Conservation (phyloP, 2,888 invertebrate species). For the Phytoseiulus persimilis region DNA sequence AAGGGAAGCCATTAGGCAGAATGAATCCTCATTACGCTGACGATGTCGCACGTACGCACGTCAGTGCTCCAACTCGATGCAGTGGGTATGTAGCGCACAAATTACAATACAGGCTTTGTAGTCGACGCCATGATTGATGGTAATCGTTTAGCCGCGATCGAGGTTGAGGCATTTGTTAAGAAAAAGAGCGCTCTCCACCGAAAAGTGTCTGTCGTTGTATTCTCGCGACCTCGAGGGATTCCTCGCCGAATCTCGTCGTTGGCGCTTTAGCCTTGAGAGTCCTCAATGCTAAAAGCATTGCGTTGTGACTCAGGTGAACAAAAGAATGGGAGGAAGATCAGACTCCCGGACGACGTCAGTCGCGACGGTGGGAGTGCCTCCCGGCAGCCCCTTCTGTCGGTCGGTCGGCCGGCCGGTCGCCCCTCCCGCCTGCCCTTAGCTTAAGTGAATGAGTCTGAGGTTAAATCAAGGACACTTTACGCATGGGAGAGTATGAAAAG, state of each 20-base stretch:
- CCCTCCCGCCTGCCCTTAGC: neutral
- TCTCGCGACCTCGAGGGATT: neutral
- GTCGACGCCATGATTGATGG: neutral
- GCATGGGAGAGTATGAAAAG: neutral
- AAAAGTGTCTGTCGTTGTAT: too few species aligned
- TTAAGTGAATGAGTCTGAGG: slow-evolving; percentile 5
- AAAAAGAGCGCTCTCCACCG: neutral
- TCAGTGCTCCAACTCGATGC: neutral
- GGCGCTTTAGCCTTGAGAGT: neutral
- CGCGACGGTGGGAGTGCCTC: neutral
- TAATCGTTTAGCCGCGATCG: neutral
- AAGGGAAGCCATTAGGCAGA: neutral
- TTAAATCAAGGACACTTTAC: slow-evolving; percentile 5
- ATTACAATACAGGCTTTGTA: neutral
- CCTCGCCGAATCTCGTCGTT: neutral
- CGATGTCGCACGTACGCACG: neutral
- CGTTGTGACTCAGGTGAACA: neutral
- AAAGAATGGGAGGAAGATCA: neutral
- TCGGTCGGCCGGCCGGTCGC: neutral
- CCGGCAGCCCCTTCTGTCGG: neutral
- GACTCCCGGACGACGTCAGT: neutral
- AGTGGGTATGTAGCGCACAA: neutral
- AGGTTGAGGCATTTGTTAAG: neutral
- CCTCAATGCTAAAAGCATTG: neutral
- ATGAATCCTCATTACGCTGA: neutral